Base-by-base conservation (phyloP, 53 echinoderm and acorn worm species). In the Temnopleurus reevesii region DNA sequence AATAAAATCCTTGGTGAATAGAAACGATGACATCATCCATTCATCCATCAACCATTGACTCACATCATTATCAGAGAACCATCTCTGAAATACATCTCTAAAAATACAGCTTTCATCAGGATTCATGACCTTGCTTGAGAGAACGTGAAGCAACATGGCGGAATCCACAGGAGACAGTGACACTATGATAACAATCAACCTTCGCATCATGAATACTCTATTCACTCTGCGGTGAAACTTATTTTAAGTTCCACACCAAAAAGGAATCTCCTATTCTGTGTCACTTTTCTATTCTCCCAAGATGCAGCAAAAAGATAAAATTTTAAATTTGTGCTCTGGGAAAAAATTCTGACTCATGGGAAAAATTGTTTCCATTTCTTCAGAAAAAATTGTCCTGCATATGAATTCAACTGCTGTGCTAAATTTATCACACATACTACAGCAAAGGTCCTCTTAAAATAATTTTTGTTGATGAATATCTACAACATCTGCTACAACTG, bases 131-230 rank as follows among this genome's bases (percentile, higher is more conserved):
- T 79, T 28, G 51, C 79, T 29, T 17, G 15, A 49, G 26, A 46
- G 79, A 79, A 79, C 30, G 19, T 51, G 79, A 46, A 28, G 12
- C 79, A 79, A 45, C 27, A 26, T 77, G 77, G 45, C 45, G 9
- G 30, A 46, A 47, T 49, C 49, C 79, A 46, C 49, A 79, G 12
- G 38, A 49, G 79, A 47, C 47, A 27, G 2, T n/a, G 71, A 36
- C 79, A 47, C 51, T 28, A 46, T 49, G 79, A 79, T 79, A 49
- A 28, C 79, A 49, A 79, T 79, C 79, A 49, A 18, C 4, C 51
- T 76, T 45, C 45, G 19, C 76, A 45, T 76, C 38, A n/a, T 66
- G 5, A 0, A 45, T 43, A 44, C 35, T 44, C 43, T 76, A 13
- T 45, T 76, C 76, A 31, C 76, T 76, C 18, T 76, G 21, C 23